A percentile compares a stretch with the other conserved stretches of the same genome.
These are phyloP conservation scores for Drosophila mimetica DNA, from an alignment of 2,888 invertebrate genomes.

Conservation along the genomic window DNA sequence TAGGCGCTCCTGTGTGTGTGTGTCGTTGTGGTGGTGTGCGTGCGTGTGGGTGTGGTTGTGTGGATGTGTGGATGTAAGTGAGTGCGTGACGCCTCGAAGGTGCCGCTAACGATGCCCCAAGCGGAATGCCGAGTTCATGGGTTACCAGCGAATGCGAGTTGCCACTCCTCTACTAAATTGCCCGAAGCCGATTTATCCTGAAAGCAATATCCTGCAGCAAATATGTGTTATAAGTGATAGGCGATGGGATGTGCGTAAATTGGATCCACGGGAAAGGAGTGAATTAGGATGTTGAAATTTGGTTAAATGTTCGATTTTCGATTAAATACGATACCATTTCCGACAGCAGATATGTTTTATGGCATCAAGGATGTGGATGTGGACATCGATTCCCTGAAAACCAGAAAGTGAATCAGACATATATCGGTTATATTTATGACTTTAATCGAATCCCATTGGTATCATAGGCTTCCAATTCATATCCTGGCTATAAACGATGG, in stretches of 20 bases:
- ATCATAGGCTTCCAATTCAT: too few species aligned
- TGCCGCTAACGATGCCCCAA: conserved; percentile 52
- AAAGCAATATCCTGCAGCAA: conserved; percentile 2
- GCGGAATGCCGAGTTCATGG: conserved; percentile 24
- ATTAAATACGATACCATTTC: neutral
- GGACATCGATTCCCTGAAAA: too few species aligned
- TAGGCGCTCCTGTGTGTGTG: conserved; percentile 22
- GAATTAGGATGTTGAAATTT: neutral
- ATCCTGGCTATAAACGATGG: too few species aligned
- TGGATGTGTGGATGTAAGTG: conserved; percentile 36
- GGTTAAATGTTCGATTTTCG: neutral
- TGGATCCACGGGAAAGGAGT: too few species aligned
- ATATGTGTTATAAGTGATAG: neutral
- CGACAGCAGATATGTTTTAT: too few species aligned
- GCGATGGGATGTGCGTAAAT: neutral
- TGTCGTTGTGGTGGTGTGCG: neutral
- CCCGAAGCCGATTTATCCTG: neutral
- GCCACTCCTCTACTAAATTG: conserved; percentile 18
- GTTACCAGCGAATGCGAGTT: conserved; percentile 24
- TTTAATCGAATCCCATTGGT: too few species aligned
- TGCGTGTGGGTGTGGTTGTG: conserved; percentile 9
- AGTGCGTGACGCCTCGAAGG: conserved; percentile 71
- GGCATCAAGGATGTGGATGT: too few species aligned
- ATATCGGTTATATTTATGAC: too few species aligned
- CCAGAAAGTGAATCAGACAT: too few species aligned